These are phyloP conservation scores for Halcyon badia DNA, from an alignment of 2,797 vertebrate species.

Conservation along the genomic window DNA sequence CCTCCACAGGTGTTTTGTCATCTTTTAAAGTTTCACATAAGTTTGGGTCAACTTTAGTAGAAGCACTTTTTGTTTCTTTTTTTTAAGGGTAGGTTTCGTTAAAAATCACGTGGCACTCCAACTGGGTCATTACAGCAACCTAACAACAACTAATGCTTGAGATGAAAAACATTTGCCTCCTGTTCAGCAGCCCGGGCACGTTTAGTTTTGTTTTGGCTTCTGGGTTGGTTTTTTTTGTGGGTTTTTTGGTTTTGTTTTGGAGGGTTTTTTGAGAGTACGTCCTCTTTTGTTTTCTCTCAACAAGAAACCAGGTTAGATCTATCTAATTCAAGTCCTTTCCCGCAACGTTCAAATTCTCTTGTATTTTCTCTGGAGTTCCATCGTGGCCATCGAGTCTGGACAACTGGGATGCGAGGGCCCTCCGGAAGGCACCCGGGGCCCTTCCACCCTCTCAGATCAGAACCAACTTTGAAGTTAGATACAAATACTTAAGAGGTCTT, in stretches of 20 bases:
- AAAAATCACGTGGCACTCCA: background rate
- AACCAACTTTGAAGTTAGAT: accelerated
- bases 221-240: background rate
- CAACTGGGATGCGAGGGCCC: accelerated
- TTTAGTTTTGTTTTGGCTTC: background rate
- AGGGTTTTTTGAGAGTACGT: background rate
- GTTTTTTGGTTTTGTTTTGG: background rate
- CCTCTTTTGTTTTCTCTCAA: background rate
- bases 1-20: background rate
- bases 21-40: background rate
- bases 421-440: background rate
- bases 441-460: background rate
- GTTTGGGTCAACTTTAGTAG: background rate
- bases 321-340: background rate
- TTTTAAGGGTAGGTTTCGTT: background rate
- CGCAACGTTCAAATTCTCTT: background rate
- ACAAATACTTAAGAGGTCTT: accelerated
- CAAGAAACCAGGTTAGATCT: background rate
- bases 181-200: background rate
- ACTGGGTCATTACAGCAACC: background rate
- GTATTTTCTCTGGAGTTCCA: background rate
- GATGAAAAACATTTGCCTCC: background rate
- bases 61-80: background rate
- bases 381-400: accelerated
- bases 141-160: background rate